Conservation (phyloP, 2,113 vertebrate species). For the Rhea americana region DNA sequence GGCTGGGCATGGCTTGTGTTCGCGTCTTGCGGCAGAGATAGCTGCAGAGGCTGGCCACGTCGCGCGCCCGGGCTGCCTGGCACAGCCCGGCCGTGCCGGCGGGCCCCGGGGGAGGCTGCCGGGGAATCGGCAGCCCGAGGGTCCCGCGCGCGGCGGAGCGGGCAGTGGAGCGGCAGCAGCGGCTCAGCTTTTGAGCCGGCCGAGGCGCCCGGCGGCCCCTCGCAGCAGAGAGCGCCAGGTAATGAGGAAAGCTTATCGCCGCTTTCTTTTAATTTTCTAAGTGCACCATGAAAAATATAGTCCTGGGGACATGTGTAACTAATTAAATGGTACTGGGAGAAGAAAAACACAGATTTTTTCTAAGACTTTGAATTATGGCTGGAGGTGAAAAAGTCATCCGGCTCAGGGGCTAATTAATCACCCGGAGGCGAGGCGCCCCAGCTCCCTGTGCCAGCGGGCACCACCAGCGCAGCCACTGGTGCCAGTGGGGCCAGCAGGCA, state of each 20-base stretch:
- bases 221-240: background rate
- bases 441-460: background rate
- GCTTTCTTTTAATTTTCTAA: background rate
- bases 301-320: slow-evolving; percentile 59
- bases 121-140: no score
- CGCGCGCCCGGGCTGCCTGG: background rate
- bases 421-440: slow-evolving; percentile 9
- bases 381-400: slow-evolving; percentile 60
- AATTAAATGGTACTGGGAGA: slow-evolving; percentile 58
- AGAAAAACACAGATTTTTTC: slow-evolving; percentile 41
- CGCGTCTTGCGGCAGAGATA: background rate
- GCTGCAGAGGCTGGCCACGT: background rate
- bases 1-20: background rate
- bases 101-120: no score
- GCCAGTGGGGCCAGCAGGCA: background rate
- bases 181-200: rapidly evolving
- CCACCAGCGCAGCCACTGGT: background rate
- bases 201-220: background rate
- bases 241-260: slow-evolving; percentile 2
- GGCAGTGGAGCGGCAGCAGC: background rate
- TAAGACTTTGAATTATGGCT: slow-evolving; percentile 61
- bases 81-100: no score
- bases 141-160: background rate
- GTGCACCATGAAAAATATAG: background rate
- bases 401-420: slow-evolving; percentile 63